Evolutionary conservation across 2,888 invertebrate species (phyloP).

Genomic region (Conops quadrifasciatus): DNA sequence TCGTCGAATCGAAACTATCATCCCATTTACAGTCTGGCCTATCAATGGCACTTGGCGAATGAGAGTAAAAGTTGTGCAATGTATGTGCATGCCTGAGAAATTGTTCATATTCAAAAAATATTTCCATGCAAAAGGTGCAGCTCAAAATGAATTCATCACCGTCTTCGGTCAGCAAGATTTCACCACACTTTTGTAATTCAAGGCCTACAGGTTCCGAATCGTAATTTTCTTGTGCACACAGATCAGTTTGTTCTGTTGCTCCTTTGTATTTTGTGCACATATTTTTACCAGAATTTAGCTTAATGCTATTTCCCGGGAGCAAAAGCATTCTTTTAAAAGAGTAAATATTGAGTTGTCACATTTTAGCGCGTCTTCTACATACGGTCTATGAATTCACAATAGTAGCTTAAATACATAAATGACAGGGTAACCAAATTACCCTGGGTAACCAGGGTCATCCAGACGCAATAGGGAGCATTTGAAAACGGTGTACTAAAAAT

Average conservation of each 20-base stretch:
- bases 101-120: slow-evolving; percentile 26
- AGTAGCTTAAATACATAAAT: too few relatives aligned
- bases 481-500: too few relatives aligned
- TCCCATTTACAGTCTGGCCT: not conserved
- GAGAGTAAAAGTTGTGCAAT: slow-evolving; percentile 12
- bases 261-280: slow-evolving; percentile 9
- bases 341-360: not conserved
- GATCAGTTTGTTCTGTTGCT: not conserved
- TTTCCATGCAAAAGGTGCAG: slow-evolving; percentile 20
- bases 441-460: too few relatives aligned
- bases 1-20: not conserved
- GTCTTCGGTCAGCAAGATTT: slow-evolving; percentile 9
- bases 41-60: not conserved
- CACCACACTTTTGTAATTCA: slow-evolving; percentile 28
- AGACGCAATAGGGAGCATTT: too few relatives aligned
- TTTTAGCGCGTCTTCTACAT: not conserved
- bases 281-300: not conserved
- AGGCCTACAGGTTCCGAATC: not conserved
- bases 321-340: not conserved
- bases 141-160: slow-evolving; percentile 26
- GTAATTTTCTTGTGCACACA: not conserved
- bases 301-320: not conserved
- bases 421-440: too few relatives aligned
- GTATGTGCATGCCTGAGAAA: slow-evolving; percentile 12
- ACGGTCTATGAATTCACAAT: not conserved